Conservation (phyloP, 2,113 vertebrate species). For the Chaetodon auriga region DNA sequence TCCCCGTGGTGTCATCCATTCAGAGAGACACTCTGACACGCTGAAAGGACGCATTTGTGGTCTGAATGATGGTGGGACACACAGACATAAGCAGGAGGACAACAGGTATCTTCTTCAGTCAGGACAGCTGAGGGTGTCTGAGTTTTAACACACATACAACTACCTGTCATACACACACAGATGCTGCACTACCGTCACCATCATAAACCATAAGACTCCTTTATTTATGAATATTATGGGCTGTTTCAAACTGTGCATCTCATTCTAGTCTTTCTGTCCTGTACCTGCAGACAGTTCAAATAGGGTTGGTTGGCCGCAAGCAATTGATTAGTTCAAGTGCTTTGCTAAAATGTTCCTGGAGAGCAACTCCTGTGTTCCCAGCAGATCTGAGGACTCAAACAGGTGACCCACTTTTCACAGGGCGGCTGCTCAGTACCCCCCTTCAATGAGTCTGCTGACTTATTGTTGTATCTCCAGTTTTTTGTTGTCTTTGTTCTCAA, state of each 20-base stretch:
- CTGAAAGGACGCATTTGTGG: conserved; percentile 24
- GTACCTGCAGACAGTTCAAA: background rate
- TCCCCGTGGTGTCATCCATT: conserved; percentile 57
- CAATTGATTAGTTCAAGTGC: background rate
- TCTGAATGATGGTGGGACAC: background rate
- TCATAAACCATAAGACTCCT: background rate
- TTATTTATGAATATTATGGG: background rate
- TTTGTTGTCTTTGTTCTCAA: conserved; percentile 1
- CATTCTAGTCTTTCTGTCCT: background rate
- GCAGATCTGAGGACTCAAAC: background rate
- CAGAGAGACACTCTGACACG: conserved; percentile 27
- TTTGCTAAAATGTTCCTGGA: background rate
- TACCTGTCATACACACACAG: conserved; percentile 1
- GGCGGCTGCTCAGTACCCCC: background rate
- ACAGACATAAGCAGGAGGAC: conserved; percentile 6
- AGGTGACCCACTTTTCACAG: conserved; percentile 24
- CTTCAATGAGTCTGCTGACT: background rate
- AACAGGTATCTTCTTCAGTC: conserved; percentile 4
- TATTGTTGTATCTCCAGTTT: background rate
- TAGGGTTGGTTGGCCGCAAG: background rate
- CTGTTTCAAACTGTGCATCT: background rate
- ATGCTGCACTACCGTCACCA: background rate
- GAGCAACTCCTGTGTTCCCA: background rate
- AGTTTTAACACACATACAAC: conserved; percentile 21
- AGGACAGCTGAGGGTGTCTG: conserved; percentile 7